Evolutionary conservation across 2,113 vertebrate species (phyloP).

Genomic region (Phyllostomus discolor): DNA sequence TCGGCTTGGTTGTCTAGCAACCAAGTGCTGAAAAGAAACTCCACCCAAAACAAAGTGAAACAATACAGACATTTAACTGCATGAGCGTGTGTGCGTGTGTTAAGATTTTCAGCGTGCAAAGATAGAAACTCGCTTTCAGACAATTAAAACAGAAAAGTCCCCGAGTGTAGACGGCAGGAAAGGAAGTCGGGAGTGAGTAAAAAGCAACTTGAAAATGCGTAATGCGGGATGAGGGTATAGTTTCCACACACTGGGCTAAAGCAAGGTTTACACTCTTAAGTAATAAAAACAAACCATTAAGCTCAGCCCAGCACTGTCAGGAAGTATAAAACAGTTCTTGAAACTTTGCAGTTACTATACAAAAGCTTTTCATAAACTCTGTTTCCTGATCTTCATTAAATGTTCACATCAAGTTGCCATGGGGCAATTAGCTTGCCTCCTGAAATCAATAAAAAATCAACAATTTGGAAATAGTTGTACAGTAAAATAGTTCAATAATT

Average conservation of each 20-base stretch:
- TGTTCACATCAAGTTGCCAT: constrained; percentile 84
- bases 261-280: constrained; percentile 95
- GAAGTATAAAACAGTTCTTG: constrained; percentile 89
- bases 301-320: constrained; percentile 88
- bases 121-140: constrained; percentile 72
- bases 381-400: constrained; percentile 91
- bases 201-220: constrained; percentile 84
- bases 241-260: constrained; percentile 91
- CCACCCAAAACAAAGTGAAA: constrained; percentile 83
- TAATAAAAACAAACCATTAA: constrained; percentile 96
- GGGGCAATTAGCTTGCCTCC: constrained; percentile 87
- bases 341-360: constrained; percentile 87
- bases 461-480: constrained; percentile 81
- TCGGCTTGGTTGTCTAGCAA: constrained; percentile 83
- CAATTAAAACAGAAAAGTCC: constrained; percentile 78
- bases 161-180: constrained; percentile 80
- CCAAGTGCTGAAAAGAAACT: constrained; percentile 79
- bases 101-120: constrained; percentile 61
- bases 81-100: not conserved
- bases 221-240: constrained; percentile 88
- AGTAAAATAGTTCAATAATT: constrained; percentile 82
- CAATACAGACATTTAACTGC: constrained; percentile 75
- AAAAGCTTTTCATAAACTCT: constrained; percentile 88
- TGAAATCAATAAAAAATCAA: constrained; percentile 89
- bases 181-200: constrained; percentile 81